These are phyloP conservation scores for Cuniculus paca DNA, from an alignment of 2,797 vertebrate species.

Conservation along the genomic window DNA sequence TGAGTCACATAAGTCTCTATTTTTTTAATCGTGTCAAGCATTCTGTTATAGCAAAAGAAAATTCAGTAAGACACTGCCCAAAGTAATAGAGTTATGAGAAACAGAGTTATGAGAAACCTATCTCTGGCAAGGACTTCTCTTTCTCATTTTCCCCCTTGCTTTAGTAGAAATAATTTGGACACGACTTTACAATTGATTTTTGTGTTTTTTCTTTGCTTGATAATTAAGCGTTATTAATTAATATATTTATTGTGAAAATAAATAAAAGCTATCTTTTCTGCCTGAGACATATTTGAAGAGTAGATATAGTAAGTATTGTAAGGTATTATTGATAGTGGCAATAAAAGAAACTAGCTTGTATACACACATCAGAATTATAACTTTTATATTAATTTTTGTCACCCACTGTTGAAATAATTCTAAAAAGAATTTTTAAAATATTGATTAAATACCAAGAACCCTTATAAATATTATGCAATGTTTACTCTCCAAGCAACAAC, in stretches of 20 bases:
- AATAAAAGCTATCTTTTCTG: conserved; percentile 84
- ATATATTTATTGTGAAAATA: conserved; percentile 83
- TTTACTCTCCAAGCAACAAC: not conserved
- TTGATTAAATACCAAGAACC: not conserved
- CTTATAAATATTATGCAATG: not conserved
- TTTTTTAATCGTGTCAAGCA: not conserved
- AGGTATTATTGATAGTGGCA: conserved; percentile 85
- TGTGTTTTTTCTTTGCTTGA: conserved; percentile 54
- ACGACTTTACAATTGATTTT: conserved; percentile 79
- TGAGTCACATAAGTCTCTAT: not conserved
- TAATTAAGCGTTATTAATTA: conserved; percentile 83
- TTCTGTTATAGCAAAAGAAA: not conserved
- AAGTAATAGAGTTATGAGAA: not conserved
- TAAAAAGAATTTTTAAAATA: not conserved
- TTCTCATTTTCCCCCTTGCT: not conserved
- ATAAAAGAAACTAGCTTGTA: conserved; percentile 88
- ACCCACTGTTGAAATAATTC: not conserved
- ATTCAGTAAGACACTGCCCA: not conserved
- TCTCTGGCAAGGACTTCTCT: conserved; percentile 37
- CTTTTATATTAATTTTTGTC: not conserved
- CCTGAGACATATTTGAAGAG: conserved; percentile 87
- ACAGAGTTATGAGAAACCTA: not conserved
- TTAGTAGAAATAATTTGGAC: conserved; percentile 76
- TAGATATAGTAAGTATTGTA: conserved; percentile 74
- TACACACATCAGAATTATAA: conserved; percentile 80